A percentile compares a stretch with the other conserved stretches of the same genome.
Evolutionary conservation across 2,888 invertebrate genomes (phyloP).

Genomic region (Pyrocoelia pectoralis): DNA sequence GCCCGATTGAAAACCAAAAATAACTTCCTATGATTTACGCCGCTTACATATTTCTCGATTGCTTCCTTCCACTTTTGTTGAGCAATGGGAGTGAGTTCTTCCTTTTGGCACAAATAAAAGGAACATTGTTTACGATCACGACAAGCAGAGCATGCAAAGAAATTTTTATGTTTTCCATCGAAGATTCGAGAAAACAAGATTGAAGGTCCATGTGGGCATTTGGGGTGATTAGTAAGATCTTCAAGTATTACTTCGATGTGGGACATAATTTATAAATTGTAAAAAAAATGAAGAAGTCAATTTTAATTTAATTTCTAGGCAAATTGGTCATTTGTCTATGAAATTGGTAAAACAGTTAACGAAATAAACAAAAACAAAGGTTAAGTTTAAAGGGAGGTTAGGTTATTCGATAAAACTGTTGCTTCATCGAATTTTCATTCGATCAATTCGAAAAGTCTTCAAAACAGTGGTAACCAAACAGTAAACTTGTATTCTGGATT

Average conservation of each 20-base stretch:
- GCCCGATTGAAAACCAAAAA: slow-evolving; percentile 65
- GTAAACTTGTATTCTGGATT: too few species aligned
- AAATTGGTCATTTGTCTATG: too few species aligned
- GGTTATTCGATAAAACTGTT: too few species aligned
- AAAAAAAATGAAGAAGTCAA: background rate
- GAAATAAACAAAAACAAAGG: too few species aligned
- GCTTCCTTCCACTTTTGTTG: slow-evolving; percentile 63
- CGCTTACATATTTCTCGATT: slow-evolving; percentile 58
- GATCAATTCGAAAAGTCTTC: too few species aligned
- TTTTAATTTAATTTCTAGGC: too few species aligned
- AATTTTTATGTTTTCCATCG: slow-evolving; percentile 62
- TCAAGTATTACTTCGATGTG: slow-evolving; percentile 64
- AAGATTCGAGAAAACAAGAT: slow-evolving; percentile 68
- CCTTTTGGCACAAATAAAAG: slow-evolving; percentile 68
- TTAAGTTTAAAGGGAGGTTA: too few species aligned
- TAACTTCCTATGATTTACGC: slow-evolving; percentile 64
- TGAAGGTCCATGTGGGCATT: slow-evolving; percentile 81
- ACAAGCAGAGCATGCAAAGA: slow-evolving; percentile 85
- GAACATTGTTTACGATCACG: slow-evolving; percentile 80
- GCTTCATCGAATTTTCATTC: too few species aligned
- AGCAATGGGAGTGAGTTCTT: slow-evolving; percentile 58
- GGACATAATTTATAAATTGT: slow-evolving; percentile 40
- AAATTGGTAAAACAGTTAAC: too few species aligned
- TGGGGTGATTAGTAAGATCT: slow-evolving; percentile 70
- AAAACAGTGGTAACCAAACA: too few species aligned